These are phyloP conservation scores for Mechanitis messenoides DNA, from an alignment of 2,888 invertebrate species.

Conservation along the genomic window DNA sequence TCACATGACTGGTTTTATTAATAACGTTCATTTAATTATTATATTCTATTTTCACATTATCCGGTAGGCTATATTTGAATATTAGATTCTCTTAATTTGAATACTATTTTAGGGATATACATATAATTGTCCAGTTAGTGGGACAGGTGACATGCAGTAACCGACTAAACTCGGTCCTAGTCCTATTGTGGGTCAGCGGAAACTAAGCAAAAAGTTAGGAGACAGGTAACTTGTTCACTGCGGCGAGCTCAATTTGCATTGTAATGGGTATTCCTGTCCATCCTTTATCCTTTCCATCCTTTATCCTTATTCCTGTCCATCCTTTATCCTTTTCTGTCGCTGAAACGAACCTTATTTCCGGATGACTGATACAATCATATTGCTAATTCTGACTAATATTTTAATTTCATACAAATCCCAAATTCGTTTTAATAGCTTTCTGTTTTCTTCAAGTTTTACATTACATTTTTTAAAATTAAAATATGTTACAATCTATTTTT, in stretches of 20 bases:
- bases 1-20: too few species aligned
- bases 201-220: slow-evolving; percentile 61
- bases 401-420: too few species aligned
- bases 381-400: slow-evolving; percentile 7
- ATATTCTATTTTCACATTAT: neutral
- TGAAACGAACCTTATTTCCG: too few species aligned
- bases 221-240: slow-evolving; percentile 62
- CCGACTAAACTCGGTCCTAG: slow-evolving; percentile 50
- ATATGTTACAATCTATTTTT: too few species aligned
- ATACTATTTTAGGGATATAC: slow-evolving; percentile 12
- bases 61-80: neutral
- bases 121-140: slow-evolving; percentile 8
- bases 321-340: slow-evolving; percentile 38
- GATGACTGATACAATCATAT: slow-evolving; percentile 5
- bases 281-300: slow-evolving; percentile 40
- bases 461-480: too few species aligned
- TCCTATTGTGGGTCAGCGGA: slow-evolving; percentile 52
- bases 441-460: too few species aligned
- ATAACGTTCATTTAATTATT: neutral
- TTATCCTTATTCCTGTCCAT: slow-evolving; percentile 47
- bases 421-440: too few species aligned
- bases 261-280: slow-evolving; percentile 59
- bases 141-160: slow-evolving; percentile 17
- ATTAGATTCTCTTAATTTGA: neutral
- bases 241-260: slow-evolving; percentile 65